Base-by-base conservation (phyloP, 2,888 invertebrate genomes). In the Boloria selene region DNA sequence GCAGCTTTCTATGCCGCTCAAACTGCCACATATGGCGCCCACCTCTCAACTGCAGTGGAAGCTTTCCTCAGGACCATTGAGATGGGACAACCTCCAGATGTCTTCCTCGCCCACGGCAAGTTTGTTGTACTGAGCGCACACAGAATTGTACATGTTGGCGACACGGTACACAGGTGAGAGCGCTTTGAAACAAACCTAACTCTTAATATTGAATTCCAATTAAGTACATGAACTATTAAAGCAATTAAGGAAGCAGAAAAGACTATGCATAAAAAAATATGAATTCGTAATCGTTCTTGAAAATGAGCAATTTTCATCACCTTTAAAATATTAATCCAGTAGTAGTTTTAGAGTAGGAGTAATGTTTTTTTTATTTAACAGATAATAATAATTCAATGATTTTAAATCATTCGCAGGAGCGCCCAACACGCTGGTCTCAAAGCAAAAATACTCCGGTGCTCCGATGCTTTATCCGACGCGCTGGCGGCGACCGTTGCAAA, bases 51-150 rank as follows among this genome's bases (percentile, higher is more conserved):
- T 74, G 97, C 98, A 16, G 97, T 98, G 65, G 98, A 98, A 79
- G 97, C 97, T 0, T 98, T 99, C 89, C 93, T 98, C 55, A 94
- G 96, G 76, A 97, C 97, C 5, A 96, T 99, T 50, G 97, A 98
- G 79, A 96, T 96, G 86, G 98, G 98, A 79, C 97, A 98, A 82
- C 98, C 98, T 49, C 98, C 99, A 0, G 97, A 97, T 86, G 96
- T 95, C 71, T 98, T 98, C 86, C 95, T 98, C 61, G 97, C 97
- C 14, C 97, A 98, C 83, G 97, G 97, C 61, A 98, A 98, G 86
- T 98, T 98, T 86, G 98, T 99, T 13, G 97, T 98, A 45, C 93
- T 99, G 58, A 97, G 97, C 82, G 98, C 98, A 31, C 98, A 98
- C 82, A 96, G 98, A 83, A 93, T 99, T 79, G 97, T 99, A 18